Evolutionary conservation across 2,888 invertebrate genomes (phyloP).

Genomic region (Eupithecia exiguata): DNA sequence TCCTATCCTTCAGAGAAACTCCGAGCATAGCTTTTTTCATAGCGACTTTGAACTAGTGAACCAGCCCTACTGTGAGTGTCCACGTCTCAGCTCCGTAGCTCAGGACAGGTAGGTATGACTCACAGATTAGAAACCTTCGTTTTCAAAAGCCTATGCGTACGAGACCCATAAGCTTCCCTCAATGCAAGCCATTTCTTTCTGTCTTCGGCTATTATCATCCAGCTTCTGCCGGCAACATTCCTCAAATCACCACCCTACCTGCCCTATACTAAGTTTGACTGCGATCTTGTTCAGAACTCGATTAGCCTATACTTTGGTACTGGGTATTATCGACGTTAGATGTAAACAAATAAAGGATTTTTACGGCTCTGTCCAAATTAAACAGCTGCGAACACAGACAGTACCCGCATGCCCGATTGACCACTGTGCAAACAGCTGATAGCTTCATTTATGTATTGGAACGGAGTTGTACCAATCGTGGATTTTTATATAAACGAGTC

Average conservation of each 20-base stretch:
- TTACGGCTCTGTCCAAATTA: background rate
- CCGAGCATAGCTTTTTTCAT: too few relatives aligned
- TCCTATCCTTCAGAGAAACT: too few relatives aligned
- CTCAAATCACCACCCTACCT: background rate
- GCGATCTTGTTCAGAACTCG: background rate
- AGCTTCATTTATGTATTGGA: conserved; percentile 24
- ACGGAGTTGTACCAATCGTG: conserved; percentile 1
- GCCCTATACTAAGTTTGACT: background rate
- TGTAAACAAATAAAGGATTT: background rate
- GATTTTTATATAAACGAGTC: background rate
- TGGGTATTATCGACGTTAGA: background rate
- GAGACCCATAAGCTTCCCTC: background rate
- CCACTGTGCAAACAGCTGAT: conserved; percentile 33
- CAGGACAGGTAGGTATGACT: too few relatives aligned
- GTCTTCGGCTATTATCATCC: background rate
- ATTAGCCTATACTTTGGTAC: background rate
- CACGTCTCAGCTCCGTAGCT: too few relatives aligned
- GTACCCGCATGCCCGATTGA: conserved; percentile 24
- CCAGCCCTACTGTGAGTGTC: too few relatives aligned
- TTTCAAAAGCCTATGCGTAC: background rate
- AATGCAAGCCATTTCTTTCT: background rate
- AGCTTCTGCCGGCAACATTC: background rate
- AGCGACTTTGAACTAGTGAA: too few relatives aligned
- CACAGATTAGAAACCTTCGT: too few relatives aligned
- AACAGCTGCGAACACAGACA: conserved; percentile 21